Evolutionary conservation across 2,888 invertebrate species (phyloP).

Genomic region (Liposcelis brunnea): DNA sequence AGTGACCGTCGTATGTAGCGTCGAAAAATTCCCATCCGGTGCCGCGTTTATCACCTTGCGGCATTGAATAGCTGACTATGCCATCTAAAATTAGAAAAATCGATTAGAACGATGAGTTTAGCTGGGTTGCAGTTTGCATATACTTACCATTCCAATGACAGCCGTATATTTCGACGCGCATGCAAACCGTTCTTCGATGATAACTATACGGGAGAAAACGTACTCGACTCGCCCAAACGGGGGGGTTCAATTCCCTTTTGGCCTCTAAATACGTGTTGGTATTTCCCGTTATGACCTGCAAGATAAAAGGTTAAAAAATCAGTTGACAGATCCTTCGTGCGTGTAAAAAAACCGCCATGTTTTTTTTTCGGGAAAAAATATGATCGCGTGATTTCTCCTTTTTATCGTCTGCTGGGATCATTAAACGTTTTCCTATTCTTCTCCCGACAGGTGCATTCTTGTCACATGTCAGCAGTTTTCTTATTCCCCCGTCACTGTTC

Average conservation of each 20-base stretch:
- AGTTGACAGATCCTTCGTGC: constrained; percentile 4
- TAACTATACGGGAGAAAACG: constrained; percentile 73
- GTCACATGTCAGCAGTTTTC: too few species aligned
- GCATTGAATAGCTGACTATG: constrained; percentile 71
- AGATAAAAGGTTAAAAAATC: constrained; percentile 14
- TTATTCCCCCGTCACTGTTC: too few species aligned
- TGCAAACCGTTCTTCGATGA: constrained; percentile 71
- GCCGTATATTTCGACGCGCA: constrained; percentile 81
- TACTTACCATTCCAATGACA: constrained; percentile 64
- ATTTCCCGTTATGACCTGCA: constrained; percentile 66
- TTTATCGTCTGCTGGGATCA: too few species aligned
- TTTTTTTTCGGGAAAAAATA: constrained; percentile 10
- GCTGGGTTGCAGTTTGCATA: too few species aligned
- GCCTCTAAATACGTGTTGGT: constrained; percentile 71
- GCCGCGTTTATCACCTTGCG: constrained; percentile 68
- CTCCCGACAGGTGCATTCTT: too few species aligned
- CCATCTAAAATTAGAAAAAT: constrained; percentile 40
- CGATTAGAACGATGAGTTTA: background rate
- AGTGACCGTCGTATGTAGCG: constrained; percentile 68
- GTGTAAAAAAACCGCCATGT: background rate
- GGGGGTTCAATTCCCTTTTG: constrained; percentile 58
- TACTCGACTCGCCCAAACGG: constrained; percentile 70
- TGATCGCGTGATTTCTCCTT: too few species aligned
- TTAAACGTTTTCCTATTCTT: too few species aligned
- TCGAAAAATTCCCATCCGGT: constrained; percentile 68